Conservation (phyloP, 2,888 invertebrate species). For the Pteria penguin region DNA sequence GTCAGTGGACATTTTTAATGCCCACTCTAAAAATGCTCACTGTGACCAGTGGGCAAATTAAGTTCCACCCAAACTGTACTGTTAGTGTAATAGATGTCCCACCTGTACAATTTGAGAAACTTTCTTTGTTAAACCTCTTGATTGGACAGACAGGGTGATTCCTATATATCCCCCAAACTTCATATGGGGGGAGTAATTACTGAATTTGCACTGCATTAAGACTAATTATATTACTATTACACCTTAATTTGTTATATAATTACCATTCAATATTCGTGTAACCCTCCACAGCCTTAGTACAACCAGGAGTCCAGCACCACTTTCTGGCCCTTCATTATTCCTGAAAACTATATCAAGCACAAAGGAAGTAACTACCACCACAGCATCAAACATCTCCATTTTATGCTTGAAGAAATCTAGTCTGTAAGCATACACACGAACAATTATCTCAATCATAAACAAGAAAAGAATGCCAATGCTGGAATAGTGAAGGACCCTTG, state of each 20-base stretch:
- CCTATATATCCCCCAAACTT: too few species aligned
- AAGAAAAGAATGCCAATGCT: conserved; percentile 77
- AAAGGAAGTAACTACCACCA: conserved; percentile 79
- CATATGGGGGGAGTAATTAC: too few species aligned
- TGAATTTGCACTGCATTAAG: too few species aligned
- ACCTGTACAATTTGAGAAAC: too few species aligned
- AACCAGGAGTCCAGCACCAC: conserved; percentile 79
- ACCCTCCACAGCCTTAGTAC: conserved; percentile 80
- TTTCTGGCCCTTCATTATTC: conserved; percentile 71
- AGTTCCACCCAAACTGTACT: too few species aligned
- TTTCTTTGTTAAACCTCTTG: too few species aligned
- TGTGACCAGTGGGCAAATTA: too few species aligned
- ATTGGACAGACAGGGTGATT: too few species aligned
- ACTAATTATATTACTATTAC: too few species aligned
- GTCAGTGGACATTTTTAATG: too few species aligned
- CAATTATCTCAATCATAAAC: conserved; percentile 78
- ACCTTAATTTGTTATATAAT: background rate
- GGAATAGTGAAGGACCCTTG: conserved; percentile 77
- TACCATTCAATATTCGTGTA: conserved; percentile 80
- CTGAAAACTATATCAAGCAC: conserved; percentile 79
- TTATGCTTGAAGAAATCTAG: conserved; percentile 79
- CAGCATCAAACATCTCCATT: conserved; percentile 80
- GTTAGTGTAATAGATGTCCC: too few species aligned
- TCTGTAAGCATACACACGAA: conserved; percentile 78
- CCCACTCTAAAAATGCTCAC: too few species aligned